Evolutionary conservation across 2,888 invertebrate species (phyloP).

Genomic region (Drosophila siamana): DNA sequence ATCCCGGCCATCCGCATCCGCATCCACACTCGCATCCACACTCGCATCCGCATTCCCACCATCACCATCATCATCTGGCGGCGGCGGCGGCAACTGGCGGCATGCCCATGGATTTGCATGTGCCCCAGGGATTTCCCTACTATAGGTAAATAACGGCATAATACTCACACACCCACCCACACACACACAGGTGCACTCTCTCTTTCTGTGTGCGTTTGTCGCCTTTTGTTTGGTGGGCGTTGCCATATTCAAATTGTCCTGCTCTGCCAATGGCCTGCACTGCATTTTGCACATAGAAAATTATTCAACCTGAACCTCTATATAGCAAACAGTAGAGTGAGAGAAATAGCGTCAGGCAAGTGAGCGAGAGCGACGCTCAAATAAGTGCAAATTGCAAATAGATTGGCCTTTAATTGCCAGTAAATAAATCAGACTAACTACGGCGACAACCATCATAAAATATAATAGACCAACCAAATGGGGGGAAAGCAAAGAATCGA

Average conservation of each 20-base stretch:
- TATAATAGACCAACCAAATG: not conserved
- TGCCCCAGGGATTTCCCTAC: conserved; percentile 96
- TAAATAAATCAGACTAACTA: conserved; percentile 27
- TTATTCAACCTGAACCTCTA: conserved; percentile 30
- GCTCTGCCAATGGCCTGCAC: conserved; percentile 59
- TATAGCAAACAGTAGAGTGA: conserved; percentile 3
- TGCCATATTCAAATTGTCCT: conserved; percentile 64
- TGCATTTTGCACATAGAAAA: conserved; percentile 34
- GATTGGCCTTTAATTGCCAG: conserved; percentile 45
- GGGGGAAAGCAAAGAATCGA: not conserved
- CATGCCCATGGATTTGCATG: conserved; percentile 96
- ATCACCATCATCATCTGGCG: conserved; percentile 81
- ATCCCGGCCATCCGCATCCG: conserved; percentile 61
- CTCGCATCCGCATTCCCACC: conserved; percentile 85
- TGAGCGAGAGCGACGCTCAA: conserved; percentile 11
- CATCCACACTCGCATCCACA: conserved; percentile 85
- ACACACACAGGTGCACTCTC: conserved; percentile 37
- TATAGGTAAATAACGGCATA: conserved; percentile 88
- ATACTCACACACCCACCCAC: not conserved
- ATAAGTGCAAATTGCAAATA: conserved; percentile 46
- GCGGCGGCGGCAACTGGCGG: conserved; percentile 86
- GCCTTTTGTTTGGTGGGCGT: conserved; percentile 68
- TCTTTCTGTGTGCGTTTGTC: conserved; percentile 36
- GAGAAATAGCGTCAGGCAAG: not conserved
- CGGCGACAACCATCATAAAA: not conserved